Base-by-base conservation (phyloP, 2,888 invertebrate species). In the Ceriagrion tenellum region DNA sequence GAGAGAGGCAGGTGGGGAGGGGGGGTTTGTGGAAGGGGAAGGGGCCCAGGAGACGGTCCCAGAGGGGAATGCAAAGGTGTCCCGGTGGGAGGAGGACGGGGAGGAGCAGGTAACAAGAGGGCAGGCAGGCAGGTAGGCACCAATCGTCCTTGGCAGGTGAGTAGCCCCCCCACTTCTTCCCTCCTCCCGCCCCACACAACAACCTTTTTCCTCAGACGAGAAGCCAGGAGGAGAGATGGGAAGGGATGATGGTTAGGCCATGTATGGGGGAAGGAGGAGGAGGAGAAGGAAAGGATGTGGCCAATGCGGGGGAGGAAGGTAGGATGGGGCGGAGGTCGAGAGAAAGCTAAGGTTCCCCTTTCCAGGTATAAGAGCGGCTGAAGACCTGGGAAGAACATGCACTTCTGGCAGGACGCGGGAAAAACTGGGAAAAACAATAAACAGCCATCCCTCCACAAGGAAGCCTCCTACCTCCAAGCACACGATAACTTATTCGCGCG, bases 81-180 rank as follows among this genome's bases (percentile, higher is more conserved):
- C 47, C 47, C 47, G 47, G 47, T 8, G 47, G 47, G 47, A 47
- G 47, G 47, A 8, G 59, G 59, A 59, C 16, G 69, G 69, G 20
- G n/a, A n/a, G 69, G n/a, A n/a, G 69, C 12, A n/a, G n/a, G 69
- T 20, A 59, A 20, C 30, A 35, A 30, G 81, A 35, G 30, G 81
- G 81, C 74, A 81, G 59, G 59, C 81, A n/a, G n/a, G n/a, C 18
- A n/a, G 26, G 81, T 35, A 81, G 81, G 81, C 35, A 81, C 81
- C 30, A 81, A 30, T 81, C 81, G 81, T 81, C 81, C 81, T 81
- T 81, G 81, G 81, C 81, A 81, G 81, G 81, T 81, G 81, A 81
- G 81, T 81, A 30, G 81, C 35, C 69, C 26, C 35, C 81, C n/a
- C n/a, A n/a, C n/a, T n/a, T n/a, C n/a, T 26, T 81, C 81, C 10